These are phyloP conservation scores for Grus americana DNA, from an alignment of 2,113 vertebrate genomes.

Conservation along the genomic window DNA sequence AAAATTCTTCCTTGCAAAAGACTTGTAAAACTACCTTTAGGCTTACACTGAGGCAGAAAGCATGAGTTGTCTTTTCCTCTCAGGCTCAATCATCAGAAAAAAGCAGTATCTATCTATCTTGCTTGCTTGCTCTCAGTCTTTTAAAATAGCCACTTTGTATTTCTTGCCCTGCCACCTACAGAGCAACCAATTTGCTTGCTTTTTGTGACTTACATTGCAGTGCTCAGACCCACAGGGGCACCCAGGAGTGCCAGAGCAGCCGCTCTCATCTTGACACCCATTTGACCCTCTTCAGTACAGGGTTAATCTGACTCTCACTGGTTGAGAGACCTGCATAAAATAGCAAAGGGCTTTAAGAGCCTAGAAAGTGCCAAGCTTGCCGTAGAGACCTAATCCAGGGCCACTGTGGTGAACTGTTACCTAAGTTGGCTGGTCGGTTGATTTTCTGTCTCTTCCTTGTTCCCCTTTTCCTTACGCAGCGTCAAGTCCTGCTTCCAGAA, in stretches of 20 bases:
- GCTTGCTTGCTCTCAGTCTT: neutral
- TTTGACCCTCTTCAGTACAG: neutral
- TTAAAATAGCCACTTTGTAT: neutral
- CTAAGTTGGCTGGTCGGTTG: neutral
- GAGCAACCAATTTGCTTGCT: neutral
- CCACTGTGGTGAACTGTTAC: neutral
- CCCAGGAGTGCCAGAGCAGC: neutral
- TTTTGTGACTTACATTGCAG: neutral
- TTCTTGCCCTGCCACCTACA: neutral
- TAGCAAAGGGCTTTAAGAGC: neutral
- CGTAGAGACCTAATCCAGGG: neutral
- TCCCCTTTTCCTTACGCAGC: conserved; percentile 66
- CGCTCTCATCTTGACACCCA: neutral
- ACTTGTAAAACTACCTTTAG: neutral
- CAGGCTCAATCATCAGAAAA: neutral
- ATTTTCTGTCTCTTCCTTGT: neutral
- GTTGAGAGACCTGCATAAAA: neutral
- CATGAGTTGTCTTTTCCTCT: neutral
- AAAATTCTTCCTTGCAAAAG: neutral
- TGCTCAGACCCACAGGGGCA: neutral
- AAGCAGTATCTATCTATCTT: neutral
- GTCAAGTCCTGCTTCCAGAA: conserved; percentile 99
- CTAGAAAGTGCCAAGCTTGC: neutral
- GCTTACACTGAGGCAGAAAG: neutral
- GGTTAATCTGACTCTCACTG: neutral